These are phyloP conservation scores for Pygmarrhopalites habei DNA, from an alignment of 1,140 invertebrate species.

Conservation along the genomic window DNA sequence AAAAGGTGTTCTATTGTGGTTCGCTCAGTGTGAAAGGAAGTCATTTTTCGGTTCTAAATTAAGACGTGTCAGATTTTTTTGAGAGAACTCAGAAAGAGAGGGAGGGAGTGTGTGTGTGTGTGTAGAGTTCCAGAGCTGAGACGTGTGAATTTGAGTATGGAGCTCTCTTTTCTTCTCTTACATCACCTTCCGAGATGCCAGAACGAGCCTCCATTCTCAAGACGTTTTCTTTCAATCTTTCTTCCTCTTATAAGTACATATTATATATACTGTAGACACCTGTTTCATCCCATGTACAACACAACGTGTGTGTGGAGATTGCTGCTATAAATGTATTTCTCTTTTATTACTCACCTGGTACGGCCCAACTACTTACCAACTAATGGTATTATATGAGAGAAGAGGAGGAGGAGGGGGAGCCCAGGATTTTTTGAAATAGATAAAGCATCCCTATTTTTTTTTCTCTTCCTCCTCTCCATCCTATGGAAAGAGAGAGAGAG, in stretches of 20 bases:
- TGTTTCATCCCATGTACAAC: too few species aligned
- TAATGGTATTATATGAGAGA: not conserved
- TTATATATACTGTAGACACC: too few species aligned
- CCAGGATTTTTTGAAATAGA: not conserved
- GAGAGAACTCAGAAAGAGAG: constrained; percentile 5
- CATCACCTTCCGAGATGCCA: too few species aligned
- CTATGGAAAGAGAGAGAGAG: not conserved
- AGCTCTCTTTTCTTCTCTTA: not conserved
- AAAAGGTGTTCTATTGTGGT: constrained; percentile 22
- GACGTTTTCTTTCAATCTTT: too few species aligned
- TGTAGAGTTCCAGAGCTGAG: not conserved
- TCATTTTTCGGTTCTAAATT: constrained; percentile 37
- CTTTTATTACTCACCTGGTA: too few species aligned
- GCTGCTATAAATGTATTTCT: too few species aligned
- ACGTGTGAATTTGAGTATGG: not conserved
- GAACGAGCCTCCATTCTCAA: too few species aligned
- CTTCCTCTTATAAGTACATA: too few species aligned
- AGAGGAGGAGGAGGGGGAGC: not conserved
- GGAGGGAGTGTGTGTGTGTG: not conserved
- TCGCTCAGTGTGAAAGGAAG: constrained; percentile 30
- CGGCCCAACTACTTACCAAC: too few species aligned
- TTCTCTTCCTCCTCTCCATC: not conserved
- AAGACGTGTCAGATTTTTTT: constrained; percentile 35
- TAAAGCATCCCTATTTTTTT: not conserved
- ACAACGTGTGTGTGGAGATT: too few species aligned